Evolutionary conservation across 2,113 vertebrate genomes (phyloP), one percentile per base, ranked within the genome.

Genomic region (Corydoras sp.): DNA sequence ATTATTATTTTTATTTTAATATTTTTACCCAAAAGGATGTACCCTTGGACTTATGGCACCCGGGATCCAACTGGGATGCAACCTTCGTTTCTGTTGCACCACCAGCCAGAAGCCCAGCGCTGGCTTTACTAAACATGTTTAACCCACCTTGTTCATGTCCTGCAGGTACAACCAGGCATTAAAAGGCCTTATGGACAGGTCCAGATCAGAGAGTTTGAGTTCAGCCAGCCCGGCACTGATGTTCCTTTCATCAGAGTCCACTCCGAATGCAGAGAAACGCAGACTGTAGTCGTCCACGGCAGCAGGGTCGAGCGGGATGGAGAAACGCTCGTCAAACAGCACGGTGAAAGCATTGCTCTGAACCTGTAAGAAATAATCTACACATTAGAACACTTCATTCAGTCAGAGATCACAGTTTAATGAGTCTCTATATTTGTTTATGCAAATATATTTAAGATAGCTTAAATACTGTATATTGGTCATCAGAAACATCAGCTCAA

Each of bases 101-200:
- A 43, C 35, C 35, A 43, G 7, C 35, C 35, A 43, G 35, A 43
- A 43, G 35, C 35, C 35, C 35, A 43, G 35, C 7, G 35, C 35
- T 43, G 35, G 35, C 7, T 5, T 43, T 43, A 43, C 1, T 43
- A 18, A n/a, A 14, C 43, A 31, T 50, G 3, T 15, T 43, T n/a
- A 49, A 7, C 14, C 10, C 29, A 92, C 97, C 93, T 95, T 98
- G 81, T 93, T 98, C 76, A 89, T 88, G 77, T 99, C 97, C 78
- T 98, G 97, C 15, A 99, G 86, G 86, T 98, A 98, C 14, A 99
- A 92, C 97, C 97, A 99, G 73, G 96, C 93, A 0, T 84, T 91
- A 87, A 99, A 99, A 12, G 96, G 92, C 2, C 96, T 87, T 24
- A 85, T 49, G 3, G 84, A 84, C 74, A 99, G 90, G 82, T 97